Percentiles rank a stretch among this genome's conserved stretches.
Conservation (phyloP, 1,140 invertebrate genomes). For the Cecropterus lyciades region DNA sequence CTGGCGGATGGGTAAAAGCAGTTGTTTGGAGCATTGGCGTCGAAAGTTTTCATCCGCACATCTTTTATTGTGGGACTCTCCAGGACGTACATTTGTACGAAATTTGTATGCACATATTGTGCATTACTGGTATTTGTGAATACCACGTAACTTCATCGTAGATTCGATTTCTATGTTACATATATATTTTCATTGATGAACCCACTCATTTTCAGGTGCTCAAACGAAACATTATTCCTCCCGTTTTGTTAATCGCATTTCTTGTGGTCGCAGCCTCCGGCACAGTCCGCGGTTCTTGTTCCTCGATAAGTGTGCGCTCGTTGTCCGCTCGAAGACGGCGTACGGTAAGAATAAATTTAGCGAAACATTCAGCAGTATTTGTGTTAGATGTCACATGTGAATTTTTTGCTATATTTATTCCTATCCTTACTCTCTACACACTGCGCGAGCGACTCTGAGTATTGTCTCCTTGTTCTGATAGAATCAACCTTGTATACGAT, state of each 20-base stretch:
- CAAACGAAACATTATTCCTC: neutral
- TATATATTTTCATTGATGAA: conserved; percentile 10
- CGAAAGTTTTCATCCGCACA: neutral
- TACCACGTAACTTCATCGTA: conserved; percentile 5
- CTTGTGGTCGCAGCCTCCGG: neutral
- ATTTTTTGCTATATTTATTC: too few species aligned
- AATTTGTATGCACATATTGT: conserved; percentile 6
- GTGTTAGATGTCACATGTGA: too few species aligned
- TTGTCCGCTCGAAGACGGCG: neutral
- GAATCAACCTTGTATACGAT: conserved; percentile 70
- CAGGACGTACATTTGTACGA: conserved; percentile 11
- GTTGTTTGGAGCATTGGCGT: neutral
- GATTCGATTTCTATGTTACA: conserved; percentile 9
- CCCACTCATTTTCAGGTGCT: conserved; percentile 11
- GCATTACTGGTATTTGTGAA: conserved; percentile 5
- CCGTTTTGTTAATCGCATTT: neutral
- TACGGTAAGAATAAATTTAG: conserved; percentile 1
- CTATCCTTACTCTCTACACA: too few species aligned
- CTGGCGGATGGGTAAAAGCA: conserved; percentile 1
- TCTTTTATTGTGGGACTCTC: neutral
- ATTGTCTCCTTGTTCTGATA: conserved; percentile 74
- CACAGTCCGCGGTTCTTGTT: neutral
- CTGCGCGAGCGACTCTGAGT: conserved; percentile 61
- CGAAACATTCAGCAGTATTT: too few species aligned
- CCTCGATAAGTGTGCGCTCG: neutral